Evolutionary conservation across 2,113 vertebrate species (phyloP).

Genomic region (Sebastes fasciatus): DNA sequence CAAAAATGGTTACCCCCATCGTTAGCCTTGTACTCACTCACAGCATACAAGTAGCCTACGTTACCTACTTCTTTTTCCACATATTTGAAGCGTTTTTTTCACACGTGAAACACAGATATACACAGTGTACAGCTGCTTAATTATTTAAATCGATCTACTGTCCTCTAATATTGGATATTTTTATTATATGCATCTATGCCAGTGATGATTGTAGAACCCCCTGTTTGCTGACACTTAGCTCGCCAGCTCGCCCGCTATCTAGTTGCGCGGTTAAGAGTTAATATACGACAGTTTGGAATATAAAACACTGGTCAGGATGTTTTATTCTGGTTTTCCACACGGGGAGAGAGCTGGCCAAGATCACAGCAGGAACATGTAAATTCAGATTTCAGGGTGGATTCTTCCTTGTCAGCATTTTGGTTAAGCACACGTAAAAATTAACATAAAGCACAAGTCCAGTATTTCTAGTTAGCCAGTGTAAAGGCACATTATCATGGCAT

Average conservation of each 20-base stretch:
- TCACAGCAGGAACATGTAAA: constrained; percentile 34
- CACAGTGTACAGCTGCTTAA: neutral
- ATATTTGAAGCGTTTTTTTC: neutral
- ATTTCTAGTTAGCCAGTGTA: constrained; percentile 40
- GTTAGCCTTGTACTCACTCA: neutral
- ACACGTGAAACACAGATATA: neutral
- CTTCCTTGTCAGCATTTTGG: constrained; percentile 28
- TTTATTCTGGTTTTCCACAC: too few species aligned
- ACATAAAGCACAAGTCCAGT: constrained; percentile 44
- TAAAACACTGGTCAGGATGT: too few species aligned
- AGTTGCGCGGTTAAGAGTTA: too few species aligned
- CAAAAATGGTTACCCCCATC: neutral
- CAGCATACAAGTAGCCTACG: neutral
- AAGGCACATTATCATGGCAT: constrained; percentile 64
- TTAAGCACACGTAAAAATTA: neutral
- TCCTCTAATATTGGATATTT: neutral
- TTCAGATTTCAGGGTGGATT: constrained; percentile 27
- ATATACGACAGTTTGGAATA: too few species aligned
- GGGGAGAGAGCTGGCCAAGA: neutral
- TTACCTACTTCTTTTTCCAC: neutral
- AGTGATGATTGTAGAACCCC: neutral
- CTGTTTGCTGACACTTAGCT: neutral
- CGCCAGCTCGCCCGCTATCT: too few species aligned
- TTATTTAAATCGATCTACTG: neutral
- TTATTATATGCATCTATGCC: too few species aligned